phyloP scores from a whole-genome alignment of 2,113 vertebrate species.

The Eublepharis macularius region DNA sequence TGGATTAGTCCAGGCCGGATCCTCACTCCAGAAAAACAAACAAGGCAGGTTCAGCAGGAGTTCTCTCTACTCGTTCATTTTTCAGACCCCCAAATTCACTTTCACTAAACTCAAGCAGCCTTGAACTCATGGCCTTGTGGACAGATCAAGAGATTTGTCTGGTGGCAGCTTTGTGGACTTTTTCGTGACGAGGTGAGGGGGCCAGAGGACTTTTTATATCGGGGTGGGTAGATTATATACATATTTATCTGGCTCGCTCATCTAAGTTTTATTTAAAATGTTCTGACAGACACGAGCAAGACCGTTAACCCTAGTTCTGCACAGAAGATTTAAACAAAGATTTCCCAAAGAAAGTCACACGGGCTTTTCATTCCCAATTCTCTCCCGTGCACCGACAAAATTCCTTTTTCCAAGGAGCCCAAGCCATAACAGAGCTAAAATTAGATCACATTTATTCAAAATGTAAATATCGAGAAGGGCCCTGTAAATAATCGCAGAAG shows the following conservation, averaged over 20 bases:
- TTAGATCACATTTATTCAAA: background rate
- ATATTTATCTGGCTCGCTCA: slow-evolving; percentile 65
- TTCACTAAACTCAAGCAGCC: slow-evolving; percentile 84
- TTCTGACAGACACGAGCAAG: slow-evolving; percentile 67
- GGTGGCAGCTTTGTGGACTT: slow-evolving; percentile 76
- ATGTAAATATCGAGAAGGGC: background rate
- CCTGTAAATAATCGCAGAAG: slow-evolving; percentile 8
- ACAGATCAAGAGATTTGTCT: slow-evolving; percentile 83
- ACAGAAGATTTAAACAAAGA: slow-evolving; percentile 23
- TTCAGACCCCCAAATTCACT: slow-evolving; percentile 84
- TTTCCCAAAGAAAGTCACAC: slow-evolving; percentile 23
- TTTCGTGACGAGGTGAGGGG: slow-evolving; percentile 70
- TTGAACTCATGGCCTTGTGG: slow-evolving; percentile 80
- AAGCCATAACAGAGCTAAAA: accelerated
- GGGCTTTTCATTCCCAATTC: background rate
- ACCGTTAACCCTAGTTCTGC: slow-evolving; percentile 27
- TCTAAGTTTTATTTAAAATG: slow-evolving; percentile 75
- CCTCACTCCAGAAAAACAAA: slow-evolving; percentile 93
- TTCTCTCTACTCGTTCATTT: slow-evolving; percentile 88
- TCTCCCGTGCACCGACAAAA: background rate
- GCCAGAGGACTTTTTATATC: slow-evolving; percentile 77
- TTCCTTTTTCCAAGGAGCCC: background rate
- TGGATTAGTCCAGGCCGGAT: slow-evolving; percentile 85
- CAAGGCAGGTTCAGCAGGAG: slow-evolving; percentile 83
- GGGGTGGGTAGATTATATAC: slow-evolving; percentile 69